These are phyloP conservation scores for Platynereis dumerilii DNA, from an alignment of 2,888 invertebrate species.

Conservation along the genomic window DNA sequence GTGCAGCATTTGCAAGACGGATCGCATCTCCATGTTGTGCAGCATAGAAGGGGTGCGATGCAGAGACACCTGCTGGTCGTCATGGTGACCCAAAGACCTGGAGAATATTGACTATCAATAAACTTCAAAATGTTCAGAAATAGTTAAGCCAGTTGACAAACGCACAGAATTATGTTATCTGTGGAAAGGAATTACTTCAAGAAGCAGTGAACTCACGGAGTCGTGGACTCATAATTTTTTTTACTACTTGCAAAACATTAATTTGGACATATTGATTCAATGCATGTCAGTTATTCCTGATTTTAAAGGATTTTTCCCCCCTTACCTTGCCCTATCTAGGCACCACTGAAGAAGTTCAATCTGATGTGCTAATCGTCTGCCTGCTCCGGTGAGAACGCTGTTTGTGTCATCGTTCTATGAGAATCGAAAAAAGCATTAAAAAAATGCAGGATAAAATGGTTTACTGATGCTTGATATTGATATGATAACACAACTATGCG, in stretches of 20 bases:
- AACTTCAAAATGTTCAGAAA: neutral
- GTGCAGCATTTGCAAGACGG: conserved; percentile 55
- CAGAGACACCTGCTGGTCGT: neutral
- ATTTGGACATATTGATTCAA: too few species aligned
- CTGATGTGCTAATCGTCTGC: conserved; percentile 43
- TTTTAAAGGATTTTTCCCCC: too few species aligned
- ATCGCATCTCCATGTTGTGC: conserved; percentile 52
- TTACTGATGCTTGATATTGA: too few species aligned
- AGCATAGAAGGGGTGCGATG: conserved; percentile 47
- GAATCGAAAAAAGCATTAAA: neutral
- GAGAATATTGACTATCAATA: neutral
- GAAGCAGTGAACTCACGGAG: too few species aligned
- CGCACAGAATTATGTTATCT: too few species aligned
- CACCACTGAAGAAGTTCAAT: conserved; percentile 58
- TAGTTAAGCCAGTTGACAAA: too few species aligned
- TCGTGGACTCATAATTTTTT: too few species aligned
- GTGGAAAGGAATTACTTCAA: too few species aligned
- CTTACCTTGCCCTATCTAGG: conserved; percentile 53
- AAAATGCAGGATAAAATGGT: neutral
- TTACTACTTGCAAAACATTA: too few species aligned
- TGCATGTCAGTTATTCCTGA: too few species aligned
- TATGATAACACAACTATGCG: too few species aligned
- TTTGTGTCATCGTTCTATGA: neutral
- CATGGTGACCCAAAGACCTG: too few species aligned
- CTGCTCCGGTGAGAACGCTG: conserved; percentile 41